Evolutionary conservation across 2,797 vertebrate genomes (phyloP), one percentile per base, ranked within the genome.

Genomic region (Phrynocephalus forsythii): DNA sequence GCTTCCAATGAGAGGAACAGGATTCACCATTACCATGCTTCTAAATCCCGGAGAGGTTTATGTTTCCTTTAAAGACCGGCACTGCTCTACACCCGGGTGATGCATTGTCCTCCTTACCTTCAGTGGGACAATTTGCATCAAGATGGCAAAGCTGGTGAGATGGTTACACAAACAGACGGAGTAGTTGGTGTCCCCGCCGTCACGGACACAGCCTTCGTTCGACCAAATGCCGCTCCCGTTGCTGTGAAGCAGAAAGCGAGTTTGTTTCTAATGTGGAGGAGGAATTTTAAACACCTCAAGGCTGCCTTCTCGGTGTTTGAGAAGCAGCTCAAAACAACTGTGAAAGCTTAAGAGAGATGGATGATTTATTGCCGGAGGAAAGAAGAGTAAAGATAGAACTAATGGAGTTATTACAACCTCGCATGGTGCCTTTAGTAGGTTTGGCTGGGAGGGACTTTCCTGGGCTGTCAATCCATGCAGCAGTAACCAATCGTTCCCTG

Each of bases 141-240:
- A 97, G 89, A 99, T 98, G 95, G 99, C 99, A 0, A 99, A 99
- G 97, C 99, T 99, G 93, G 99, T 99, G 92, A 99, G 98, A 95
- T 99, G 99, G 67, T 98, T 98, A 91, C 99, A 99, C 89, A 96
- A 96, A 91, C 99, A 99, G 91, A 98, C 89, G 0, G 98, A 99
- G 95, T 97, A 96, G 28, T 97, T 97, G 91, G 98, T 95, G 96
- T 98, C 98, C 38, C 98, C 98, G 0, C 95, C 97, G 0, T 96
- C 92, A 28, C 97, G 98, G 0, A 97, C 95, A 5, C 99, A 99
- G 6, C 99, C 99, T 93, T 97, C 93, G 1, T 97, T 96, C 6
- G 99, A 99, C 99, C 99, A 99, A 48, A 98, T 86, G 0, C 97
- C 98, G 28, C 96, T 96, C 8, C 98, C 97, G 1, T 97, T 98